Percentiles rank a stretch among this genome's conserved stretches.
phyloP scores from a whole-genome alignment of 2,113 vertebrate genomes.

The Apaloderma vittatum region DNA sequence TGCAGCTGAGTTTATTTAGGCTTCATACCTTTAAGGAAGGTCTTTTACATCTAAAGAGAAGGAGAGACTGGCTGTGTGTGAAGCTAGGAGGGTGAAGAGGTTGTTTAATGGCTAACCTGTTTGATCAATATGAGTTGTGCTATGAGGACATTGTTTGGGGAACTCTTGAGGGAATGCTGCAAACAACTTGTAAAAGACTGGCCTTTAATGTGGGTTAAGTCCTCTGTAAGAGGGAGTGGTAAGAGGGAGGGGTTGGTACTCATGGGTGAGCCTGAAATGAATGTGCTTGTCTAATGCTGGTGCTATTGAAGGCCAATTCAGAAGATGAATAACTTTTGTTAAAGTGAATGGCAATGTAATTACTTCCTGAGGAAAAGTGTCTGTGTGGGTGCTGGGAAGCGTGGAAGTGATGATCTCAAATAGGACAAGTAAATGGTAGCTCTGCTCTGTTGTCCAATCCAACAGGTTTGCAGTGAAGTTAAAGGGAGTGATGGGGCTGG shows the following conservation, averaged over 20 bases:
- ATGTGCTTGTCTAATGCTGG: neutral
- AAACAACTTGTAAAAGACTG: neutral
- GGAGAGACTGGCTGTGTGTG: neutral
- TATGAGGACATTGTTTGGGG: conserved; percentile 15
- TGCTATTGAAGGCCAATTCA: conserved; percentile 16
- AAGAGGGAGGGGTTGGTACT: conserved; percentile 4
- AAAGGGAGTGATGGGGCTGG: neutral
- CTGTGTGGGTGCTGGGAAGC: conserved; percentile 6
- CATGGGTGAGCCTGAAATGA: neutral
- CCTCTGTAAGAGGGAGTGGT: neutral
- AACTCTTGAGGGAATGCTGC: conserved; percentile 10
- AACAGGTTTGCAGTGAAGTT: neutral
- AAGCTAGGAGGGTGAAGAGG: neutral
- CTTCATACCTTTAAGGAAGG: neutral
- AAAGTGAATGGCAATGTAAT: conserved; percentile 22
- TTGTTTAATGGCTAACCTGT: neutral
- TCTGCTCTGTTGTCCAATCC: neutral
- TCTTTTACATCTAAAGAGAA: neutral
- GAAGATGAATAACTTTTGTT: conserved; percentile 29
- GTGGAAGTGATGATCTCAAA: conserved; percentile 24
- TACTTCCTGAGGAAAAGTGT: conserved; percentile 42
- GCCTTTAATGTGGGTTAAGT: conserved; percentile 44
- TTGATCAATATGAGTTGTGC: neutral
- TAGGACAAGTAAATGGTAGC: neutral
- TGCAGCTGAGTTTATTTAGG: neutral